Evolutionary conservation across 2,797 vertebrate genomes (phyloP).

Genomic region (Alfaro cultratus): DNA sequence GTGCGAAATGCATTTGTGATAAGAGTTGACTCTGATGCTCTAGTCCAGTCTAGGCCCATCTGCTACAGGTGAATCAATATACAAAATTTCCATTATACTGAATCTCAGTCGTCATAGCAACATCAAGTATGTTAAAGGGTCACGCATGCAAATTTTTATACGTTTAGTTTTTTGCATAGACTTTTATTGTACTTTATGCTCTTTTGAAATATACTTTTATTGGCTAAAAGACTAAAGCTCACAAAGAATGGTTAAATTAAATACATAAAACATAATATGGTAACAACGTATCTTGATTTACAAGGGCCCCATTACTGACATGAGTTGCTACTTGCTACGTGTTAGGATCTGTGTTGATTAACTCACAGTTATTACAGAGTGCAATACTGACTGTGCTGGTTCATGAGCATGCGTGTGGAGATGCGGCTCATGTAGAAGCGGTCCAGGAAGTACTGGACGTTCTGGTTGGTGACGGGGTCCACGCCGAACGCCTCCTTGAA

Average conservation of each 20-base stretch:
- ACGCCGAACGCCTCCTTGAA: constrained; percentile 93
- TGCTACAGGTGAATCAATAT: background rate
- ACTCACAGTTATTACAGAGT: constrained; percentile 67
- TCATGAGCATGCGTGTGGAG: constrained; percentile 98
- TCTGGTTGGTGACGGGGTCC: constrained; percentile 95
- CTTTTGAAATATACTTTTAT: background rate
- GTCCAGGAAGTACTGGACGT: constrained; percentile 98
- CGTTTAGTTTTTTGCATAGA: background rate
- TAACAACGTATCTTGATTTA: background rate
- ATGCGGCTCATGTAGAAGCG: constrained; percentile 99
- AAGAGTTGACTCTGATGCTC: background rate
- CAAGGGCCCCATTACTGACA: constrained; percentile 5
- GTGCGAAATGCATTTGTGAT: background rate
- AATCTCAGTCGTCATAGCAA: background rate
- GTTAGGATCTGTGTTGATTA: constrained; percentile 52
- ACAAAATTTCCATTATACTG: background rate
- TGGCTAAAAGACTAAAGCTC: background rate
- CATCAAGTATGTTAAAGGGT: background rate
- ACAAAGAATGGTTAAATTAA: background rate
- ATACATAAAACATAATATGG: background rate
- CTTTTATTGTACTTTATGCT: background rate
- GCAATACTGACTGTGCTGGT: constrained; percentile 95
- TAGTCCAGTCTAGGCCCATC: background rate
- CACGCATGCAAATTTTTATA: background rate
- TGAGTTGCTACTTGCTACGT: constrained; percentile 7